Percentiles rank a stretch among this genome's conserved stretches.
Conservation (phyloP, 1,140 invertebrate genomes). For the Drosophila hydei region DNA sequence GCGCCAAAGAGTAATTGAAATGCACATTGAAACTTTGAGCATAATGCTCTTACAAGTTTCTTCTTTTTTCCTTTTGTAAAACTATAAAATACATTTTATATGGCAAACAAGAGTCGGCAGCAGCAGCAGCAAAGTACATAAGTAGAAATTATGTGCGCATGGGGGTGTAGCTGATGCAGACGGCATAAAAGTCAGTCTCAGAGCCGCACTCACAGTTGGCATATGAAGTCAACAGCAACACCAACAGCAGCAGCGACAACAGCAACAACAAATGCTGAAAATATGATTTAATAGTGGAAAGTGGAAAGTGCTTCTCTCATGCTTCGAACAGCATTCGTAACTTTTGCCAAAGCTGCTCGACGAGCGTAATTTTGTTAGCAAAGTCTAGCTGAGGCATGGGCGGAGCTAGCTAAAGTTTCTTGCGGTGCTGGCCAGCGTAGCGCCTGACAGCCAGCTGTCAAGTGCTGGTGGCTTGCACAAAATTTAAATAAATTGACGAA, state of each 20-base stretch:
- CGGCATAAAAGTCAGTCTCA: slow-evolving; percentile 58
- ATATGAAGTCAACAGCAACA: slow-evolving; percentile 29
- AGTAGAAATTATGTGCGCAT: slow-evolving; percentile 66
- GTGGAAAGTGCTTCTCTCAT: slow-evolving; percentile 18
- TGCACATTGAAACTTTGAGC: slow-evolving; percentile 69
- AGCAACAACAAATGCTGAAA: slow-evolving; percentile 40
- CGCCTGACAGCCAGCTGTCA: slow-evolving; percentile 59
- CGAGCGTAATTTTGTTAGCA: slow-evolving; percentile 60
- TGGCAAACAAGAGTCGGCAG: slow-evolving; percentile 1
- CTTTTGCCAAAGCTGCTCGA: slow-evolving; percentile 29
- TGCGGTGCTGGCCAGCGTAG: slow-evolving; percentile 52
- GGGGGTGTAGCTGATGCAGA: slow-evolving; percentile 56
- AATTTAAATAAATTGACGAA: slow-evolving; percentile 71
- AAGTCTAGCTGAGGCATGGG: slow-evolving; percentile 5
- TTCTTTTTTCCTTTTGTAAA: slow-evolving; percentile 38
- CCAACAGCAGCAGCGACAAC: slow-evolving; percentile 18
- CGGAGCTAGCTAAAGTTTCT: slow-evolving; percentile 39
- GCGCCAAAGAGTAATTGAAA: slow-evolving; percentile 65
- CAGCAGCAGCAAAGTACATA: slow-evolving; percentile 51
- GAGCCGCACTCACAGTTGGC: slow-evolving; percentile 24
- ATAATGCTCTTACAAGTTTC: slow-evolving; percentile 66
- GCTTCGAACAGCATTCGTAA: slow-evolving; percentile 28
- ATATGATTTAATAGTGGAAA: slow-evolving; percentile 67
- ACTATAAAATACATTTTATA: slow-evolving; percentile 71
- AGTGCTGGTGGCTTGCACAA: slow-evolving; percentile 52